A percentile compares a stretch with the other conserved stretches of the same genome.
phyloP scores from a whole-genome alignment of 2,797 vertebrate genomes.

The Coilia nasus region DNA sequence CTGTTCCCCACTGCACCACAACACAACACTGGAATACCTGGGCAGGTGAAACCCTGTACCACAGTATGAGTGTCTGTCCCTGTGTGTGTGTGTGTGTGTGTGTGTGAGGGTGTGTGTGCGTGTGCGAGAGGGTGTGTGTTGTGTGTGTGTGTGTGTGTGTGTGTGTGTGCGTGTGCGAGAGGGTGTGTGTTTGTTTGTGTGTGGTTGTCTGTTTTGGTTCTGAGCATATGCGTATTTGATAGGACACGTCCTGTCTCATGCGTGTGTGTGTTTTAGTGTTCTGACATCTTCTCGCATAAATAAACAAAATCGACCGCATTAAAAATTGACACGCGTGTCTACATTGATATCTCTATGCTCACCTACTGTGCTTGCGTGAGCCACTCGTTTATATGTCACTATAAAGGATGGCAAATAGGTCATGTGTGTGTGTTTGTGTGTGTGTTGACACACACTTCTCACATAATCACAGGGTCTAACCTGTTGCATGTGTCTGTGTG shows the following conservation, averaged over 20 bases:
- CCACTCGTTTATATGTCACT: background rate
- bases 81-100: conserved; percentile 39
- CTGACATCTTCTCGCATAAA: conserved; percentile 19
- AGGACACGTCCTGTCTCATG: background rate
- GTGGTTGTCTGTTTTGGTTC: background rate
- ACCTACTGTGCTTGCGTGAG: background rate
- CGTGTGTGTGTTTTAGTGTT: background rate
- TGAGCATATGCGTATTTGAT: no score
- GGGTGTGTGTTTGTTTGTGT: background rate
- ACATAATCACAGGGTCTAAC: no score
- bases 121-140: background rate
- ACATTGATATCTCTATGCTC: conserved; percentile 4
- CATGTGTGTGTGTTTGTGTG: no score
- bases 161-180: no score
- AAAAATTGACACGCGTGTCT: conserved; percentile 12
- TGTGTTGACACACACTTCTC: no score
- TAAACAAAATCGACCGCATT: conserved; percentile 9
- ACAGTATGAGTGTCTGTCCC: conserved; percentile 48
- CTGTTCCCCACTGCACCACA: conserved; percentile 43
- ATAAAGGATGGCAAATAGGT: background rate
- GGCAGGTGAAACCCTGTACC: conserved; percentile 66
- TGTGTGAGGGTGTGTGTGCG: conserved; percentile 35
- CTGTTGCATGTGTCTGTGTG: no score
- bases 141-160: no score
- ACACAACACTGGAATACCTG: conserved; percentile 70